phyloP scores from a whole-genome alignment of 2,888 invertebrate genomes.

The Cheilosia impressa region DNA sequence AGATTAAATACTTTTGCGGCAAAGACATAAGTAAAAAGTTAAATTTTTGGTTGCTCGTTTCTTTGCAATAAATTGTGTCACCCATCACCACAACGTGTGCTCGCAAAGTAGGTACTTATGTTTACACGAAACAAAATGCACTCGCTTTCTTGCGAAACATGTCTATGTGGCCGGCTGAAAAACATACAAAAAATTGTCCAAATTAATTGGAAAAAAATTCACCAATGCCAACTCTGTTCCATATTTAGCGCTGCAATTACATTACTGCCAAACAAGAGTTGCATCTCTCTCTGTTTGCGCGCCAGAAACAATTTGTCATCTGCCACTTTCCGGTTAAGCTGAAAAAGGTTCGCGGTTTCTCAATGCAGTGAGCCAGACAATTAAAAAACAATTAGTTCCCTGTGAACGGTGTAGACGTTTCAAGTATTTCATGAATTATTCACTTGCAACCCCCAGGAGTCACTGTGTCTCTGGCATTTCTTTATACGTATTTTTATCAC shows the following conservation, averaged over 20 bases:
- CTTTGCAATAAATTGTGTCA: too few relatives aligned
- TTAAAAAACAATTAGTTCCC: constrained; percentile 64
- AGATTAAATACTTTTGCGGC: too few relatives aligned
- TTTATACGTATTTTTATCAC: constrained; percentile 53
- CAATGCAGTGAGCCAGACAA: constrained; percentile 28
- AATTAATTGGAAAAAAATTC: neutral
- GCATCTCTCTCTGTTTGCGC: neutral
- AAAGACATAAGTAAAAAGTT: too few relatives aligned
- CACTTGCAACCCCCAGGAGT: constrained; percentile 10
- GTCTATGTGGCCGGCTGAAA: too few relatives aligned
- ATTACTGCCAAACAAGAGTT: constrained; percentile 1
- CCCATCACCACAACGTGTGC: too few relatives aligned
- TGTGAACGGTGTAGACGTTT: too few relatives aligned
- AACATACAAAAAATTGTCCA: too few relatives aligned
- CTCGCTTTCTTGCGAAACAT: too few relatives aligned
- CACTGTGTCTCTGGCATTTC: constrained; percentile 22
- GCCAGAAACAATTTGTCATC: constrained; percentile 30
- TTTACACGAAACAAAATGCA: too few relatives aligned
- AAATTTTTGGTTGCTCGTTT: too few relatives aligned
- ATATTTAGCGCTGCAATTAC: constrained; percentile 13
- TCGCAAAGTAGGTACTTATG: too few relatives aligned
- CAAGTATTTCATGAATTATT: constrained; percentile 34
- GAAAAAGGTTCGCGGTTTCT: constrained; percentile 35
- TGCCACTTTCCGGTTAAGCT: constrained; percentile 49
- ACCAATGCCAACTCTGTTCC: constrained; percentile 18